phyloP scores from a whole-genome alignment of 2,797 vertebrate genomes.

The Sebastes steindachneri region DNA sequence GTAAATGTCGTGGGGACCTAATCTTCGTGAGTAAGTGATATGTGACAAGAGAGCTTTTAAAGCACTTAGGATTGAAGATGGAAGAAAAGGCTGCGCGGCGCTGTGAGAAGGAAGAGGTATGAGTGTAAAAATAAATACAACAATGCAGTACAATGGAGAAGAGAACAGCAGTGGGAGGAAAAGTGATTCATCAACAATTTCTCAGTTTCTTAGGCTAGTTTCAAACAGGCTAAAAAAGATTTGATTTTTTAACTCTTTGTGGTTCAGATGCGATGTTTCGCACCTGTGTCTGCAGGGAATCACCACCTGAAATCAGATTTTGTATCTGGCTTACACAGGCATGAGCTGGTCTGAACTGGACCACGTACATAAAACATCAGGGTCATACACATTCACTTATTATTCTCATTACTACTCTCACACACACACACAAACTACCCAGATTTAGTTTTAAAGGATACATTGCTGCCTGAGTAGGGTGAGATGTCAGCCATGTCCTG shows the following conservation, averaged over 20 bases:
- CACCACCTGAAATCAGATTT: conserved; percentile 35
- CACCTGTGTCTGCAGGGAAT: conserved; percentile 29
- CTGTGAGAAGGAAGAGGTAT: conserved; percentile 73
- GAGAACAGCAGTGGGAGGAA: conserved; percentile 74
- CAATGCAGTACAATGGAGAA: conserved; percentile 65
- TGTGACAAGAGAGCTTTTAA: conserved; percentile 75
- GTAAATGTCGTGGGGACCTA: conserved; percentile 66
- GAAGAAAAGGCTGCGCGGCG: conserved; percentile 57
- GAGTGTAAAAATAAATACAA: conserved; percentile 78
- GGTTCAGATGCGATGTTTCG: conserved; percentile 19
- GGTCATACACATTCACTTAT: neutral
- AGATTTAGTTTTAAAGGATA: conserved; percentile 89
- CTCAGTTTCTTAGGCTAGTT: conserved; percentile 70
- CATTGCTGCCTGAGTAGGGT: conserved; percentile 97
- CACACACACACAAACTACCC: neutral
- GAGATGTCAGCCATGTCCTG: conserved; percentile 99
- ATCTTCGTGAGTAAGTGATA: conserved; percentile 74
- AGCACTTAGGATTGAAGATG: conserved; percentile 72
- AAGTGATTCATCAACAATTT: conserved; percentile 80
- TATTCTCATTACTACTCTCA: neutral
- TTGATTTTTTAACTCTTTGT: conserved; percentile 65
- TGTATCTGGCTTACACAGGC: neutral
- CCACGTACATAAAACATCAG: conserved; percentile 13
- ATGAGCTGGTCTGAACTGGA: conserved; percentile 18
- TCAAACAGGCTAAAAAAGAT: conserved; percentile 65